Conservation (phyloP, 2,797 vertebrate genomes). For the Microctenopoma stevenorrisi region DNA sequence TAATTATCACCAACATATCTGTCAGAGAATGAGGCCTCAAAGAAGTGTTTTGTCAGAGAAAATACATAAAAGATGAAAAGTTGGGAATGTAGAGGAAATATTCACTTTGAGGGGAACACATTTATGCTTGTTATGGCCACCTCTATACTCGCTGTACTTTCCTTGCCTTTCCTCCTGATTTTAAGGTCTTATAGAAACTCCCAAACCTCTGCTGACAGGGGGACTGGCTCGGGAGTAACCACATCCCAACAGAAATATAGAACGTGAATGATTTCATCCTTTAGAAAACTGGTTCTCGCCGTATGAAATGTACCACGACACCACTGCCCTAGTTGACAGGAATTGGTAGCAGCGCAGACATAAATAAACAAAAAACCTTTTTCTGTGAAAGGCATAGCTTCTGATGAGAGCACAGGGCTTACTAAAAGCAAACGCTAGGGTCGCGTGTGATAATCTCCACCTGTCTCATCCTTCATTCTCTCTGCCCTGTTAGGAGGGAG, state of each 20-base stretch:
- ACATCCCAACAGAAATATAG: constrained; percentile 50
- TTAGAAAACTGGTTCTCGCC: constrained; percentile 31
- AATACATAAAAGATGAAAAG: constrained; percentile 76
- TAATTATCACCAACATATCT: constrained; percentile 71
- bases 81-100: constrained; percentile 37
- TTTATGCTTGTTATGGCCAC: constrained; percentile 49
- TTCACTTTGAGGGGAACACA: constrained; percentile 73
- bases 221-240: constrained; percentile 58
- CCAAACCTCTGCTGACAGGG: constrained; percentile 61
- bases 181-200: constrained; percentile 70
- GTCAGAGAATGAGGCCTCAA: constrained; percentile 59
- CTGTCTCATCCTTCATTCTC: constrained; percentile 22
- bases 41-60: constrained; percentile 65
- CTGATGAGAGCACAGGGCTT: constrained; percentile 22
- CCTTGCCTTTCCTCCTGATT: constrained; percentile 55
- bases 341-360: neutral
- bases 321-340: constrained; percentile 24
- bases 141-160: constrained; percentile 54
- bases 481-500: constrained; percentile 46
- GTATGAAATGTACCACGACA: constrained; percentile 47
- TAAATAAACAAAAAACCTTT: constrained; percentile 10
- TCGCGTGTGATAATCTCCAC: constrained; percentile 45
- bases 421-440: constrained; percentile 41
- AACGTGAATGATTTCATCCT: constrained; percentile 74
- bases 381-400: constrained; percentile 33